Percentiles rank a stretch among this genome's conserved stretches.
phyloP scores from a whole-genome alignment of 2,113 vertebrate species.

The Asarcornis scutulata region DNA sequence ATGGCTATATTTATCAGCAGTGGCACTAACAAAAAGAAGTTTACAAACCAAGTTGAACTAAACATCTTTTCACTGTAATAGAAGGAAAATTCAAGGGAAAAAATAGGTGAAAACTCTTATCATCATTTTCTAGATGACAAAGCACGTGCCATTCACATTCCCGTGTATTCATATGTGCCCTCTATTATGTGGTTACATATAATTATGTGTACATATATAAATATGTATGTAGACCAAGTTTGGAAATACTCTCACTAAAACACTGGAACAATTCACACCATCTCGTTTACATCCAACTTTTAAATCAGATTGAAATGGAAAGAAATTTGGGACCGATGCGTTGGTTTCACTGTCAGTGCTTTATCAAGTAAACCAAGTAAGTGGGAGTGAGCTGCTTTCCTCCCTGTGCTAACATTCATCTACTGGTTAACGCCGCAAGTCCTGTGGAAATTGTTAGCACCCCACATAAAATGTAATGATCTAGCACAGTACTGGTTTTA shows the following conservation, averaged over 20 bases:
- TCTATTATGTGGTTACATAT: not conserved
- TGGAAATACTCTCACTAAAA: not conserved
- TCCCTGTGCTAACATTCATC: fast-evolving
- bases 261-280: not conserved
- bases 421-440: fast-evolving
- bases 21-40: not conserved
- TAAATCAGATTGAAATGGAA: not conserved
- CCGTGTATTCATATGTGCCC: not conserved
- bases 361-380: not conserved
- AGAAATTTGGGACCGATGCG: not conserved
- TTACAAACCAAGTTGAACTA: not conserved
- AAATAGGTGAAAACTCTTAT: not conserved
- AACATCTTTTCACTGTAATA: not conserved
- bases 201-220: not conserved
- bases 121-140: not conserved
- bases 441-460: not conserved
- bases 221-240: not conserved
- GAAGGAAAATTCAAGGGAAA: not conserved
- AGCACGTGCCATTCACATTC: not conserved
- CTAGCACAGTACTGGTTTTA: not conserved
- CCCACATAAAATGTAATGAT: not conserved
- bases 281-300: not conserved
- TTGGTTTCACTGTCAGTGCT: not conserved
- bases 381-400: not conserved
- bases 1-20: not conserved